phyloP scores from a whole-genome alignment of 1,140 invertebrate genomes.

The Drosophila lini region DNA sequence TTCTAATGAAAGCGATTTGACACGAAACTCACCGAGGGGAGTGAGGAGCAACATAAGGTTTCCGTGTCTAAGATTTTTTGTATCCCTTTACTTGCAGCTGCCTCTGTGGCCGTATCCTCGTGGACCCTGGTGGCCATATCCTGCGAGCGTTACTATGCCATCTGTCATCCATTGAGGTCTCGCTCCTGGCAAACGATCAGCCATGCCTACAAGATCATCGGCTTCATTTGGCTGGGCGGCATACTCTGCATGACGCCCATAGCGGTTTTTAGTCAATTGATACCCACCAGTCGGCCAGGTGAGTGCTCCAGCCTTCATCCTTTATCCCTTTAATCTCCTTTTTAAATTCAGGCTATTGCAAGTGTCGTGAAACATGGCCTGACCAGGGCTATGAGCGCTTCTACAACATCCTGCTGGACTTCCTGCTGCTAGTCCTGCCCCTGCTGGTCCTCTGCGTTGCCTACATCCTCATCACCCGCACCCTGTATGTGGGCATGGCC shows the following conservation, averaged over 20 bases:
- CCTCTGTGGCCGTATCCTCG: slow-evolving; percentile 93
- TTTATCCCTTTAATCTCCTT: no score
- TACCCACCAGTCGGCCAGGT: slow-evolving; percentile 85
- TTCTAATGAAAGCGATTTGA: slow-evolving; percentile 25
- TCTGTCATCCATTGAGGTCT: slow-evolving; percentile 93
- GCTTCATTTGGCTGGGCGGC: slow-evolving; percentile 90
- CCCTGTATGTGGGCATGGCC: slow-evolving; percentile 88
- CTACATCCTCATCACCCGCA: slow-evolving; percentile 90
- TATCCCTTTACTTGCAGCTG: slow-evolving; percentile 86
- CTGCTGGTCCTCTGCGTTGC: slow-evolving; percentile 91
- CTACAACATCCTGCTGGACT: slow-evolving; percentile 91
- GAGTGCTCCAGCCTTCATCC: not conserved
- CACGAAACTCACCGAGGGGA: not conserved
- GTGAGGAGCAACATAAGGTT: not conserved
- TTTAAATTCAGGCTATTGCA: slow-evolving; percentile 84
- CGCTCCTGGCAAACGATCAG: slow-evolving; percentile 95
- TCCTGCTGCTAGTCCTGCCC: slow-evolving; percentile 89
- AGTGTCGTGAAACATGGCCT: slow-evolving; percentile 91
- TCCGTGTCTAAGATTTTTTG: not conserved
- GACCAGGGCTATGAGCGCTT: slow-evolving; percentile 86
- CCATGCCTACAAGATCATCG: slow-evolving; percentile 95
- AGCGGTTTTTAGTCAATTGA: slow-evolving; percentile 87
- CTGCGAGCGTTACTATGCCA: slow-evolving; percentile 95
- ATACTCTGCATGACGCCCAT: slow-evolving; percentile 89
- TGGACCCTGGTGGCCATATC: slow-evolving; percentile 96